Base-by-base conservation (phyloP, 53 echinoderm and acorn worm species). In the Echinometra lucunter region DNA sequence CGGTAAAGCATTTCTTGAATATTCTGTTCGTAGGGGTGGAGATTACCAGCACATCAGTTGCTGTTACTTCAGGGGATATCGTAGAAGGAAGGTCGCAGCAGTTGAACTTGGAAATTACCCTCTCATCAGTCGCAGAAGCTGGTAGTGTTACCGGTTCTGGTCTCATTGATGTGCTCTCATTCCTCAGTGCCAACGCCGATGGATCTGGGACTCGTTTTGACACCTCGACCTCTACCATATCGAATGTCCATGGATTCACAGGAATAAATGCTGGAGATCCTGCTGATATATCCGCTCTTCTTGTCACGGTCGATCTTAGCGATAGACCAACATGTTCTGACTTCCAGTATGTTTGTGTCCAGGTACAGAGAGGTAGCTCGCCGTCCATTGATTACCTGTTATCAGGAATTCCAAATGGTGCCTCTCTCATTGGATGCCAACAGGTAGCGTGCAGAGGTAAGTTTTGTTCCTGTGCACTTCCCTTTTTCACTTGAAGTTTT, bases 81-180 rank as follows among this genome's bases (percentile, higher is more conserved):
- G 37, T 93, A 3, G 97, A 96, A 93, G 89, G 97, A 57, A 58
- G 19, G 2, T 45, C 47, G 32, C 95, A 97, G 60, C n/a, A 8
- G 1, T 18, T 97, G 37, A 95, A 40, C 66, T 63, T 95, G 21
- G 95, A 87, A 75, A 89, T 97, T 58, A 93, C 90, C 53, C 60
- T 96, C 27, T 63, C 38, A 42, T 96, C 97, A 3, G 93, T 82
- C 16, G n/a, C 27, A 8, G 57, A 87, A 66, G 93, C 95, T 40
- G 97, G 96, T 12, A 94, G 96, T 45, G 95, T 96, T 38, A 88
- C 69, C 5, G 96, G 97, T 6, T 45, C 17, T 49, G 89, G 93
- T 53, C 93, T 97, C 25, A 95, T 96, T 95, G 35, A 93, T 15
- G 69, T 97, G 34, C 89, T 89, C 25, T 32, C 95, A 25, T 97